These are phyloP conservation scores for Caradrina clavipalpis DNA, from an alignment of 2,888 invertebrate species.

Conservation along the genomic window DNA sequence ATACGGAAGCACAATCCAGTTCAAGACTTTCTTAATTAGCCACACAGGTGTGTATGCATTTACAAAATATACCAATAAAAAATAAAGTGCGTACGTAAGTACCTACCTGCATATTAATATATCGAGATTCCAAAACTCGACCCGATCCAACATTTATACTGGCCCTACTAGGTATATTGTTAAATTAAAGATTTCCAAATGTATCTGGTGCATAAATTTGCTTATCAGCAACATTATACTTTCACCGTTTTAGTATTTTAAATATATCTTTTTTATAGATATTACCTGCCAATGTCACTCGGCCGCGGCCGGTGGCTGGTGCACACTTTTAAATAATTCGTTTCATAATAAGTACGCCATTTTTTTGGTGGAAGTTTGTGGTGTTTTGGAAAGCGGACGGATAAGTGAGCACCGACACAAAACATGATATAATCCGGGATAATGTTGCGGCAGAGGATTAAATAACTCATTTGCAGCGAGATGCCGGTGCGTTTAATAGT, in stretches of 20 bases:
- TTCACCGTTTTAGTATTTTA: slow-evolving; percentile 76
- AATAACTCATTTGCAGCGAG: slow-evolving; percentile 84
- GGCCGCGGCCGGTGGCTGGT: slow-evolving; percentile 53
- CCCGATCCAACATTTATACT: slow-evolving; percentile 38
- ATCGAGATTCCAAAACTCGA: slow-evolving; percentile 57
- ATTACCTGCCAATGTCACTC: slow-evolving; percentile 62
- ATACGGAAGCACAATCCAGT: slow-evolving; percentile 56
- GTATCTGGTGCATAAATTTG: slow-evolving; percentile 71
- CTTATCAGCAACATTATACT: slow-evolving; percentile 79
- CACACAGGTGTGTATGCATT: slow-evolving; percentile 49
- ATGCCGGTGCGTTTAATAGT: slow-evolving; percentile 83
- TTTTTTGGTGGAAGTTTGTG: slow-evolving; percentile 68
- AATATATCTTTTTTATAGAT: slow-evolving; percentile 66
- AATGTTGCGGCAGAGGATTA: slow-evolving; percentile 84
- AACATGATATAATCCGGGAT: slow-evolving; percentile 85
- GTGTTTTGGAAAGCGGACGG: slow-evolving; percentile 77
- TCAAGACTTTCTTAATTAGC: slow-evolving; percentile 55
- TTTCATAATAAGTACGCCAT: slow-evolving; percentile 56
- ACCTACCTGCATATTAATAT: slow-evolving; percentile 59
- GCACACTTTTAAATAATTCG: slow-evolving; percentile 65
- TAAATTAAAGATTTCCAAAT: slow-evolving; percentile 70
- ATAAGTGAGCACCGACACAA: slow-evolving; percentile 82
- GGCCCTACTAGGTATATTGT: slow-evolving; percentile 59
- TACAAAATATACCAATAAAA: slow-evolving; percentile 57
- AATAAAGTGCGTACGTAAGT: slow-evolving; percentile 43